Percentiles rank a stretch among this genome's conserved stretches.
Conservation (phyloP, 1,140 invertebrate species). For the Panagrolaimus sp. region DNA sequence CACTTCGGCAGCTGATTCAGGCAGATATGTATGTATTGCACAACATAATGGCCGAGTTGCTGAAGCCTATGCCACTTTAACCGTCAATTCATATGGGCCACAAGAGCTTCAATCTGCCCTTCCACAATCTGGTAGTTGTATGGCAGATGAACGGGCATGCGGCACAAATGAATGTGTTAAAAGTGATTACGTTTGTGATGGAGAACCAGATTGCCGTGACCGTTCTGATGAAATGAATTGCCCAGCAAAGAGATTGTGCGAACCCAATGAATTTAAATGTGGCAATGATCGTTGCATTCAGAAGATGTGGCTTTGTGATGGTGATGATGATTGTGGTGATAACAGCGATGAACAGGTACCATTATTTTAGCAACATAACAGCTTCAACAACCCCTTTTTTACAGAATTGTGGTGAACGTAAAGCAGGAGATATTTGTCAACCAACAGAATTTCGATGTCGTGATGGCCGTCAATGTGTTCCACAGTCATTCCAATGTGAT, state of each 20-base stretch:
- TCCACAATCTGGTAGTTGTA: slow-evolving; percentile 62
- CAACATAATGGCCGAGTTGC: slow-evolving; percentile 49
- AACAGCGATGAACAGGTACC: slow-evolving; percentile 67
- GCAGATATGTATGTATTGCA: slow-evolving; percentile 55
- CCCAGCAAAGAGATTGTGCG: slow-evolving; percentile 64
- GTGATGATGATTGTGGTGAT: slow-evolving; percentile 75
- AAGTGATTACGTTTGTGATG: slow-evolving; percentile 74
- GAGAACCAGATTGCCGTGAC: slow-evolving; percentile 65
- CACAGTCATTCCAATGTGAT: slow-evolving; percentile 87
- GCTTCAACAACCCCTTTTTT: too few relatives aligned
- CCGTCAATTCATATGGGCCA: slow-evolving; percentile 51
- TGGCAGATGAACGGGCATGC: slow-evolving; percentile 76
- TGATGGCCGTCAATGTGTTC: slow-evolving; percentile 77
- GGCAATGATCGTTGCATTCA: slow-evolving; percentile 78
- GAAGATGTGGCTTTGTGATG: slow-evolving; percentile 85
- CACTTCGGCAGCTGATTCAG: slow-evolving; percentile 33
- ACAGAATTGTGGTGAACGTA: slow-evolving; percentile 48
- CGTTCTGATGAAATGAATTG: slow-evolving; percentile 61
- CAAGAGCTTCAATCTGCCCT: slow-evolving; percentile 39
- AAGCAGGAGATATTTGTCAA: slow-evolving; percentile 68
- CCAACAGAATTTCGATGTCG: slow-evolving; percentile 76
- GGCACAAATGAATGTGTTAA: slow-evolving; percentile 82
- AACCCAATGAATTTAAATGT: slow-evolving; percentile 84
- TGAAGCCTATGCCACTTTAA: slow-evolving; percentile 49
- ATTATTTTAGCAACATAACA: too few relatives aligned